Base-by-base conservation (phyloP, 2,113 vertebrate species). In the Elachura formosa region DNA sequence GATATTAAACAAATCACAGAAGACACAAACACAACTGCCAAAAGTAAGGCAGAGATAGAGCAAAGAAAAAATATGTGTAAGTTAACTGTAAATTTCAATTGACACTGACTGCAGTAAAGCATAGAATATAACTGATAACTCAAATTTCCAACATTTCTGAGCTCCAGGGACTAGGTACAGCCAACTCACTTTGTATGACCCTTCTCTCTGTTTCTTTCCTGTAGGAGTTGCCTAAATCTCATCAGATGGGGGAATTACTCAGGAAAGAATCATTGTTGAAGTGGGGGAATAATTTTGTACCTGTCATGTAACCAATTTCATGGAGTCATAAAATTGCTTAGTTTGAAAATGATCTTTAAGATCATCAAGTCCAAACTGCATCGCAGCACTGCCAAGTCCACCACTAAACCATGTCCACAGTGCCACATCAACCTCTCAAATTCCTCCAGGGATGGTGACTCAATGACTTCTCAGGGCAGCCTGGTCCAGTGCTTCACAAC, bases 1-100 rank as follows among this genome's bases (percentile, higher is more conserved):
- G 71, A 36, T 94, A 67, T 26, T 80, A 96, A 93, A 89, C 71
- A 94, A 95, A 83, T 87, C 48, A 25, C 11, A 48, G 48, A 91
- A 95, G 71, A 87, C 36, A 58, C 23, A 51, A 77, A 25, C 52
- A 74, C 84, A 78, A 8, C 41, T 87, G 48, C 54, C 81, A 22
- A n/a, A 94, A 82, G 36, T 81, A 78, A 91, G 84, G 48, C 51
- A 58, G 79, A 61, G 25, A 31, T 12, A 25, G 16, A 80, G 31
- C 38, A 89, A 82, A 76, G 46, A 14, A 77, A 77, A 84, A 66
- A 72, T 33, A 46, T 6, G 12, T 26, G 25, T 38, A 54, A 77
- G 43, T 64, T 74, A 58, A 34, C 34, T 59, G 36, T 40, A 19
- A 80, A 74, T 11, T 75, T 58, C 38, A 55, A 33, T 26, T 78